These are phyloP conservation scores for Ips typographus DNA, from an alignment of 1,140 invertebrate genomes.

Conservation along the genomic window DNA sequence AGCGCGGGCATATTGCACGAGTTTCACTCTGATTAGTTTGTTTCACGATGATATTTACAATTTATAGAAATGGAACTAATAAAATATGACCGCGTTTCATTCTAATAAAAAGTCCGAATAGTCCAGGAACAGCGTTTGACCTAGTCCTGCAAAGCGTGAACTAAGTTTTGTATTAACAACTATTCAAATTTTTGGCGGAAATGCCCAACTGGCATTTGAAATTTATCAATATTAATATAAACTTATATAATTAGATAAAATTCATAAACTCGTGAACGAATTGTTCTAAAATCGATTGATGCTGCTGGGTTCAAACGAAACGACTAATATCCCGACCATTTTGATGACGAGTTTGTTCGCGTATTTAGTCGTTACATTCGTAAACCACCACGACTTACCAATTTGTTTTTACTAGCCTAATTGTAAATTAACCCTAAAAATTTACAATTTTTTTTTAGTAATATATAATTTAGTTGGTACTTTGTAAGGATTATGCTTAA, in stretches of 20 bases:
- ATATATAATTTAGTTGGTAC: conserved; percentile 62
- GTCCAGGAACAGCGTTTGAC: conserved; percentile 28
- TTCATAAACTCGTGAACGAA: conserved; percentile 48
- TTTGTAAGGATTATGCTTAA: conserved; percentile 64
- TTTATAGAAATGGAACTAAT: not conserved
- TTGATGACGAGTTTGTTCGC: not conserved
- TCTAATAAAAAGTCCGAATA: not conserved
- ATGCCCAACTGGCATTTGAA: conserved; percentile 47
- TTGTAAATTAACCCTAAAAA: conserved; percentile 42
- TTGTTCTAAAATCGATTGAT: conserved; percentile 51
- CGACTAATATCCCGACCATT: not conserved
- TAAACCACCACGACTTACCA: not conserved
- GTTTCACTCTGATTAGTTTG: not conserved
- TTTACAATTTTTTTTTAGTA: conserved; percentile 43
- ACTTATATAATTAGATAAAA: conserved; percentile 49
- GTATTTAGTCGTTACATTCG: not conserved
- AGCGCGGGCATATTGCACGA: conserved; percentile 7
- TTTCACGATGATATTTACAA: conserved; percentile 1
- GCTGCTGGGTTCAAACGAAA: conserved; percentile 4
- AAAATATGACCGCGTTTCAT: not conserved
- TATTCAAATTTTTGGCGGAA: conserved; percentile 45
- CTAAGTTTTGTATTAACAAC: conserved; percentile 49
- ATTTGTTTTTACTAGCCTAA: conserved; percentile 42
- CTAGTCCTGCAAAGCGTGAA: conserved; percentile 48
- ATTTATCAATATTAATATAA: conserved; percentile 43